Conservation (phyloP, 2,888 invertebrate species). For the Euphydryas editha region DNA sequence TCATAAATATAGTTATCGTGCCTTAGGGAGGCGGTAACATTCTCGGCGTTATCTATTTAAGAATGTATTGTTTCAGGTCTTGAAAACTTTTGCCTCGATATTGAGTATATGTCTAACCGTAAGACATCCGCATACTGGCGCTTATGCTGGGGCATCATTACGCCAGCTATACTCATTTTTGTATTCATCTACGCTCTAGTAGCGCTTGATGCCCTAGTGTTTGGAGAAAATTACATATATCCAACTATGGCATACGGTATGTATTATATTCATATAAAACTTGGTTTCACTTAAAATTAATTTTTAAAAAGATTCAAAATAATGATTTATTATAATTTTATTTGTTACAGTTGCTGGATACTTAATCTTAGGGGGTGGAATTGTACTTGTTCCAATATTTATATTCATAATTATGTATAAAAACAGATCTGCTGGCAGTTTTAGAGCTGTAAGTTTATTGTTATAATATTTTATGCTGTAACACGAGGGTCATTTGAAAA, state of each 20-base stretch:
- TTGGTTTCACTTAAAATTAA: neutral
- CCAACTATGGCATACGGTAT: slow-evolving; percentile 86
- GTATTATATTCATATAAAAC: neutral
- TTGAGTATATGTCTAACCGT: slow-evolving; percentile 91
- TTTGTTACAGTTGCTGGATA: slow-evolving; percentile 63
- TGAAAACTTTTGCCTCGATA: slow-evolving; percentile 83
- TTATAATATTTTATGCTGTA: no score
- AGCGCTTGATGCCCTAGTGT: slow-evolving; percentile 84
- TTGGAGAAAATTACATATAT: slow-evolving; percentile 82
- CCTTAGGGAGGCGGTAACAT: no score
- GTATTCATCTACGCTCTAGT: slow-evolving; percentile 89
- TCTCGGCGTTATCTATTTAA: neutral
- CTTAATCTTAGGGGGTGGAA: slow-evolving; percentile 61
- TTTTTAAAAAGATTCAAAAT: no score
- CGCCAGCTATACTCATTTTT: slow-evolving; percentile 87
- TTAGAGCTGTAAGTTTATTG: slow-evolving; percentile 53
- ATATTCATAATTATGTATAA: slow-evolving; percentile 55
- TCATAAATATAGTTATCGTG: no score
- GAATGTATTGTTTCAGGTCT: slow-evolving; percentile 54
- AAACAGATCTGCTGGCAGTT: slow-evolving; percentile 56
- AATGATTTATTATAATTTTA: neutral
- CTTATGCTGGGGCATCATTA: slow-evolving; percentile 89
- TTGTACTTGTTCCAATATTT: slow-evolving; percentile 64
- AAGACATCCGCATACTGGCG: slow-evolving; percentile 90
- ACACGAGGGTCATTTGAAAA: no score